Base-by-base conservation (phyloP, 2,113 vertebrate species). In the Nestor notabilis region DNA sequence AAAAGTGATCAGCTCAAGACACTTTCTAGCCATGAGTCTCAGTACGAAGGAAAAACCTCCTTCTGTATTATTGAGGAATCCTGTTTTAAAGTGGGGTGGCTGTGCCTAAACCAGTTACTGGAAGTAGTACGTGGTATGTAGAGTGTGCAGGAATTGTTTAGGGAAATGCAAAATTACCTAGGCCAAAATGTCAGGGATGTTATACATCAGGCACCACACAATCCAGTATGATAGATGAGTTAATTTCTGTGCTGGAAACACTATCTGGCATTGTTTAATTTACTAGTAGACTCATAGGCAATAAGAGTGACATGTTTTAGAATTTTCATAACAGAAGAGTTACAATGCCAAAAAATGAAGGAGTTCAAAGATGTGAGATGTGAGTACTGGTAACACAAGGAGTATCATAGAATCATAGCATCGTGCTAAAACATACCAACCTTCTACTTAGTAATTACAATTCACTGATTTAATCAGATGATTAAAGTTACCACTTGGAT, bases 241-340 rank as follows among this genome's bases (percentile, higher is more conserved):
- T 74, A 46, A 89, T 69, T 74, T 89, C 33, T 87, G 28, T 61
- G 44, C 39, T 89, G 33, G 44, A 93, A 91, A 74, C 4, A 16
- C 28, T 24, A 5, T 35, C 16, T 77, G 7, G 16, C 29, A 35
- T 55, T 35, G 13, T 81, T 81, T 84, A 47, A 65, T 77, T 81
- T 74, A 33, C 29, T 43, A 56, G 17, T 52, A 68, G 21, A 77
- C 31, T 33, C 28, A 44, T 17, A 55, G 25, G 17, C 31, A 70
- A 5, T 49, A 44, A 72, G 10, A 55, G 25, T 61, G 63, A 63
- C 39, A 29, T 23, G 18, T 6, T 65, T 79, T 56, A 91, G 17
- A 86, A 65, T 77, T 65, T 80, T 87, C 11, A 5, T 58, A 39
- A 49, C 13, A 70, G 37, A 74, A 72, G 47, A 25, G 11, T 25